Percentiles rank a stretch among this genome's conserved stretches.
Conservation (phyloP, 2,888 invertebrate genomes). For the Poecilobothrus nobilitatus region DNA sequence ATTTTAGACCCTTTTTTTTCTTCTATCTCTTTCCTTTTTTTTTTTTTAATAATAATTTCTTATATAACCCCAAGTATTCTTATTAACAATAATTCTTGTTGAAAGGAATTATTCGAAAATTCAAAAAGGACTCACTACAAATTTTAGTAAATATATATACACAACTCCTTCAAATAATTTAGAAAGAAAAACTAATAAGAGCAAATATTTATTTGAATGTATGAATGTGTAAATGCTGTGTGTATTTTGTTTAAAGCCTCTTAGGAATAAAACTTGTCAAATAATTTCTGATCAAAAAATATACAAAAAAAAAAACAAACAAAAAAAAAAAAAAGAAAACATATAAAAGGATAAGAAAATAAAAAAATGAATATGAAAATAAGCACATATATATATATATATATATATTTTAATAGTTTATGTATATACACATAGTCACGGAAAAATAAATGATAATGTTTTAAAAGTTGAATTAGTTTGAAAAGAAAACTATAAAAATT, state of each 20-base stretch:
- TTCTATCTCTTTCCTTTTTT: background rate
- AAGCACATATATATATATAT: background rate
- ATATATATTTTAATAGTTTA: background rate
- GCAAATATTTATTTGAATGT: too few relatives aligned
- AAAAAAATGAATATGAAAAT: too few relatives aligned
- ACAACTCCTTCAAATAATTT: too few relatives aligned
- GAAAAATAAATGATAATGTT: too few relatives aligned
- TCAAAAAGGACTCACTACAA: background rate
- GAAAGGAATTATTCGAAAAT: background rate
- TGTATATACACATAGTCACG: too few relatives aligned
- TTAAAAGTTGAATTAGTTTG: too few relatives aligned
- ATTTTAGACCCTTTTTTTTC: background rate
- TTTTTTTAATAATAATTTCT: background rate
- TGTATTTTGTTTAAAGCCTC: background rate
- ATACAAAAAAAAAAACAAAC: background rate
- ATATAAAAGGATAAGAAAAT: too few relatives aligned
- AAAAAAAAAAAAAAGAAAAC: too few relatives aligned
- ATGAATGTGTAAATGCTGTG: background rate
- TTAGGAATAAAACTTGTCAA: constrained; percentile 3
- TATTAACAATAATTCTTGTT: constrained; percentile 3
- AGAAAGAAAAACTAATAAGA: too few relatives aligned
- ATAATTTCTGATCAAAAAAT: background rate
- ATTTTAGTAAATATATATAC: background rate
- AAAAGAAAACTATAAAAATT: too few relatives aligned
- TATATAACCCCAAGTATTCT: background rate